These are phyloP conservation scores for Caenorhabditis afra DNA, from an alignment of 2,888 invertebrate genomes.

Conservation along the genomic window DNA sequence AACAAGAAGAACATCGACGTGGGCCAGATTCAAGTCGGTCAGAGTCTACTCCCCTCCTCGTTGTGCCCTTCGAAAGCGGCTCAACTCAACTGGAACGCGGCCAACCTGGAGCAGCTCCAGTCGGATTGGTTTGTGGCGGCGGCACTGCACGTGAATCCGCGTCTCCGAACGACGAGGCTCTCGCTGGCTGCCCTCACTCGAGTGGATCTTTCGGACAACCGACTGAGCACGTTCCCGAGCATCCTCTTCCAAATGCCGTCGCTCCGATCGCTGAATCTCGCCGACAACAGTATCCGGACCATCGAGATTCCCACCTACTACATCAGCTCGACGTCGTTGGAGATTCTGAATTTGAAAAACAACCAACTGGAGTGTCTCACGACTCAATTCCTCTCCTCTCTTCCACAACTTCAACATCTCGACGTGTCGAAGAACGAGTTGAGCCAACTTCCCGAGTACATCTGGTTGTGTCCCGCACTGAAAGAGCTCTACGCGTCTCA, in stretches of 20 bases:
- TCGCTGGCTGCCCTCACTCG: conserved; percentile 93
- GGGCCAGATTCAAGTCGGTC: conserved; percentile 81
- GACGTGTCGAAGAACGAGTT: conserved; percentile 96
- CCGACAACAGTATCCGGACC: conserved; percentile 58
- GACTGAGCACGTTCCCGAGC: conserved; percentile 87
- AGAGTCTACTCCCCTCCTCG: conserved; percentile 71
- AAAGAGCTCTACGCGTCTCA: conserved; percentile 81
- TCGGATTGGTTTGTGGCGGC: conserved; percentile 88
- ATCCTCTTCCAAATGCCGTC: conserved; percentile 90
- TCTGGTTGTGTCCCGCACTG: conserved; percentile 91
- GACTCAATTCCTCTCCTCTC: conserved; percentile 79
- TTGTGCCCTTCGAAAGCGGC: conserved; percentile 89
- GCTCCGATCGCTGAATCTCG: conserved; percentile 62
- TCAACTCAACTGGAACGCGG: conserved; percentile 89
- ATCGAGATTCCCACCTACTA: conserved; percentile 68
- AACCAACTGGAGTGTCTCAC: conserved; percentile 88
- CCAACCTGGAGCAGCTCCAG: conserved; percentile 85
- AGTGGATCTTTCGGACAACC: conserved; percentile 93
- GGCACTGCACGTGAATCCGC: conserved; percentile 89
- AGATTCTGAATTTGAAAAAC: conserved; percentile 90
- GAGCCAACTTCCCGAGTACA: conserved; percentile 87
- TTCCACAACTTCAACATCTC: conserved; percentile 82
- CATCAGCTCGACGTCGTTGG: conserved; percentile 70
- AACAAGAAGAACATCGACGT: conserved; percentile 90
- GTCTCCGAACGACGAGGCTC: conserved; percentile 83